Base-by-base conservation (phyloP, 1,140 invertebrate genomes). In the Penaeus japonicus region DNA sequence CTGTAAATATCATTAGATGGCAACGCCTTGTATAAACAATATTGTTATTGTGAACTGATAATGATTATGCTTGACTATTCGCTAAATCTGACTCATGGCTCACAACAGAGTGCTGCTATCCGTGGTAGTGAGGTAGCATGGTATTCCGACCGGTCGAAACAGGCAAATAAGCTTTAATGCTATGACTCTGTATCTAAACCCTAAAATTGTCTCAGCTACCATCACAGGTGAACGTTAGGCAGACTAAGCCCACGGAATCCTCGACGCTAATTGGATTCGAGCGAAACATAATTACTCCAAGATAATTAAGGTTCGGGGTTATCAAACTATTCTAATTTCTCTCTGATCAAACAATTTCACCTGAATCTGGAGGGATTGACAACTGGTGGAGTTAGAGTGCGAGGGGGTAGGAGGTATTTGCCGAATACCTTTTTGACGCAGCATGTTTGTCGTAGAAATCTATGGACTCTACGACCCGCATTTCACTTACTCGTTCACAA, bases 321-420 rank as follows among this genome's bases (percentile, higher is more conserved):
- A 84, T 84, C 83, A 84, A 84, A 84, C 83, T 84, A 84, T 84
- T 84, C 83, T 84, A 84, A 84, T 84, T 84, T 84, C 83, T 84
- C 83, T 75, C 83, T 84, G 83, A 84, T 84, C 83, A 84, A 84
- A 84, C 70, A 84, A 75, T 84, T 84, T 84, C 83, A 73, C 32
- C 83, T 84, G 83, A 84, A 84, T 84, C 83, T 84, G 83, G 83
- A 73, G 32, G 83, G 70, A 84, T 75, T 84, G 55, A 54, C 62
- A 73, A 54, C 62, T 53, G 70, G 62, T 27, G 47, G 83, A 73
- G 70, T 54, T 53, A 65, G 62, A 54, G 62, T 73, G 70, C 35
- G 59, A 73, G 62, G 70, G 35, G n/a, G 35, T 20, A 22, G 53
- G 35, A n/a, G 35, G 10, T 3, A 15, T 17, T 27, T 1, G 32